These are phyloP conservation scores for human (Homo sapiens) DNA, from an alignment of 2,113 vertebrate species.

Conservation along the genomic window GRCh38 chr11:13863001-13863500, in stretches of 20 bases:
- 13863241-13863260: background rate
- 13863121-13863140: background rate
- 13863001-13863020: background rate
- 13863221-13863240: background rate
- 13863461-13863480: background rate
- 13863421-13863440: background rate
- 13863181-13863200: background rate
- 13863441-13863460: background rate
- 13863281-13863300: background rate
- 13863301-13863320: background rate
- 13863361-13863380: background rate
- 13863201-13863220: background rate
- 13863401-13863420: background rate
- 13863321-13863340: conserved; percentile 5
- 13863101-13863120: background rate
- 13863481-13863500: conserved; percentile 19
- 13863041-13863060: background rate
- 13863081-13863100: background rate
- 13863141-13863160: background rate
- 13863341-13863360: background rate
- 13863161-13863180: background rate
- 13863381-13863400: background rate
- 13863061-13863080: background rate
- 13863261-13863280: background rate
- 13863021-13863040: fast-evolving